Evolutionary conservation across 2,888 invertebrate genomes (phyloP), one percentile per base, ranked within the genome.

Genomic region (Luperina nickerlii): DNA sequence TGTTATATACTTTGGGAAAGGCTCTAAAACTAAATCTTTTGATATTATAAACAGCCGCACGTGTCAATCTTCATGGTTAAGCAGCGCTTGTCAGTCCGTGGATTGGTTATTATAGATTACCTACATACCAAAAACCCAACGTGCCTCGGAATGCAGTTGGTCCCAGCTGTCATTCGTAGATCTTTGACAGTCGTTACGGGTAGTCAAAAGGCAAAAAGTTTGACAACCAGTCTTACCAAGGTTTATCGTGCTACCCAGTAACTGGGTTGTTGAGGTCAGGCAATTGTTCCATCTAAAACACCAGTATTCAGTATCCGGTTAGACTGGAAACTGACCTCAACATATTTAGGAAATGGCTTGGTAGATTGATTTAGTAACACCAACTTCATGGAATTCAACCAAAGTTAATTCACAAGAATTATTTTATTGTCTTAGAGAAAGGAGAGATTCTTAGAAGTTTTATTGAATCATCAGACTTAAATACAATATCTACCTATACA

Each of bases 21-120:
- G 38, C 32, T 42, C 20, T 60, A 20, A 63, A 79, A 82, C 80
- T 79, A 82, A 66, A 77, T 65, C 7, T 69, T 57, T 70, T 24
- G n/a, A 60, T 8, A 32, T 54, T 54, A 70, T 24, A n/a, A 38
- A 24, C 18, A 24, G 32, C 13, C 8, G 8, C 15, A 24, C 3
- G 6, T 38, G 6, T 38, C 0, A 15, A 24, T 54, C 15, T 57
- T n/a, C 6, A 57, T 18, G 6, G n/a, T 42, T 38, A 15, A 54
- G 18, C 24, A 70, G 54, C 24, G 54, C 24, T 24, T 24, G 15
- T 38, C 8, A 5, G 8, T 51, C 18, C 9, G 18, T 18, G 6
- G 71, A 38, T 60, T 32, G 24, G 24, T 24, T 20, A 9, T 11
- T 11, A 70, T n/a, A 0, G 1, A 32, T 70, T 24, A n/a, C n/a